phyloP scores from a whole-genome alignment of 2,888 invertebrate genomes.

The Agrotis exclamationis region DNA sequence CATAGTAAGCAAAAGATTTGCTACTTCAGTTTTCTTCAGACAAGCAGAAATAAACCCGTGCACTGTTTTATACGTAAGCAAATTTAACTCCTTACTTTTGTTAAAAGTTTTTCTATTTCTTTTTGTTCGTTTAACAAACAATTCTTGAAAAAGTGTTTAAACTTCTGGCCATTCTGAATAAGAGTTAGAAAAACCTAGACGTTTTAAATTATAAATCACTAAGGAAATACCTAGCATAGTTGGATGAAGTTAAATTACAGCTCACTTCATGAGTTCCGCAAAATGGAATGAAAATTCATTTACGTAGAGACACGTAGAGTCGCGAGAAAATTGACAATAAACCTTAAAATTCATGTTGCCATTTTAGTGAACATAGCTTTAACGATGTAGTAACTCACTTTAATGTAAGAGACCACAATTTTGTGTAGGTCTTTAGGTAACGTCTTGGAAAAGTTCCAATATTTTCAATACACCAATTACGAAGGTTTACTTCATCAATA shows the following conservation, averaged over 20 bases:
- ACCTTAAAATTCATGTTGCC: constrained; percentile 36
- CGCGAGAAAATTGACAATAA: constrained; percentile 39
- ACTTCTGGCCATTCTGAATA: constrained; percentile 34
- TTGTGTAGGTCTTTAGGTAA: constrained; percentile 24
- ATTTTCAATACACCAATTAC: constrained; percentile 27
- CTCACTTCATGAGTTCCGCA: constrained; percentile 24
- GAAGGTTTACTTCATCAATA: constrained; percentile 20
- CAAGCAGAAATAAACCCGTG: constrained; percentile 32
- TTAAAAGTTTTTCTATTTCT: constrained; percentile 31
- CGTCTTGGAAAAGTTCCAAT: constrained; percentile 42
- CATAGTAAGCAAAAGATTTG: constrained; percentile 48
- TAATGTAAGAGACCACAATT: constrained; percentile 41
- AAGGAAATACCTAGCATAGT: constrained; percentile 28
- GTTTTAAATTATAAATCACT: constrained; percentile 43
- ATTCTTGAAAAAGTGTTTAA: constrained; percentile 19
- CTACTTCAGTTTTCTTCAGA: constrained; percentile 31
- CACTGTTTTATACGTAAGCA: constrained; percentile 27
- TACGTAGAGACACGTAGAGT: constrained; percentile 19
- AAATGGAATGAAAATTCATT: constrained; percentile 43
- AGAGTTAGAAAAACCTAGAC: constrained; percentile 33
- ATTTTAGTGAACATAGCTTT: constrained; percentile 29
- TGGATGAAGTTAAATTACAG: constrained; percentile 37
- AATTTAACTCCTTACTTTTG: constrained; percentile 26
- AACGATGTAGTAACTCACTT: constrained; percentile 49
- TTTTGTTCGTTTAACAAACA: constrained; percentile 17